Percentiles rank a stretch among this genome's conserved stretches.
Conservation (phyloP, 2,888 invertebrate species). For the Anthrax anthrax region DNA sequence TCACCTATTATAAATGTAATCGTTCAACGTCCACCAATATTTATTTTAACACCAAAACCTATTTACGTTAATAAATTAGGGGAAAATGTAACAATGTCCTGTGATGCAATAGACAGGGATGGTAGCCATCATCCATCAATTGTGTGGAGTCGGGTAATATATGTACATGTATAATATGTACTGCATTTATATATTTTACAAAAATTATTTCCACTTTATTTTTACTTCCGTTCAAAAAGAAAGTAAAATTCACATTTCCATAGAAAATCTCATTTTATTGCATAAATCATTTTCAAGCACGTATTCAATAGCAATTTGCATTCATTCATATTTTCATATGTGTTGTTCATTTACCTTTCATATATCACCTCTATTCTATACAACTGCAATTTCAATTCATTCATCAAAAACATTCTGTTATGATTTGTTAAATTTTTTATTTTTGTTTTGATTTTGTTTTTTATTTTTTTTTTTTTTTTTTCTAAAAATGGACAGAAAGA, state of each 20-base stretch:
- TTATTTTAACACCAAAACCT: constrained; percentile 64
- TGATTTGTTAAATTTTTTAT: background rate
- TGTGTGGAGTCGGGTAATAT: constrained; percentile 45
- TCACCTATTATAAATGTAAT: constrained; percentile 72
- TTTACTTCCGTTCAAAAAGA: too few species aligned
- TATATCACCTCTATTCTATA: too few species aligned
- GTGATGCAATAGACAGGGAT: constrained; percentile 59
- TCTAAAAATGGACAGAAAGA: constrained; percentile 44
- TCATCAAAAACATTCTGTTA: background rate
- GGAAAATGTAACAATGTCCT: constrained; percentile 66
- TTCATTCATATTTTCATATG: too few species aligned
- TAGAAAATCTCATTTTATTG: too few species aligned
- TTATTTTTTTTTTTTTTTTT: constrained; percentile 5
- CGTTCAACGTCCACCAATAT: constrained; percentile 73
- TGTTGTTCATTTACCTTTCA: too few species aligned
- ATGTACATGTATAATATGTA: too few species aligned
- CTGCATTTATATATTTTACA: too few species aligned
- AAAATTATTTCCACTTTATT: too few species aligned
- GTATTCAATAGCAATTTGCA: too few species aligned
- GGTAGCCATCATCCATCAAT: constrained; percentile 48
- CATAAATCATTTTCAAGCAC: too few species aligned
- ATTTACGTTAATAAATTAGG: constrained; percentile 73
- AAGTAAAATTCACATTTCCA: too few species aligned
- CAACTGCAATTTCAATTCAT: background rate
- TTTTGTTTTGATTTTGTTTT: too few species aligned